A percentile compares a stretch with the other conserved stretches of the same genome.
Conservation (phyloP, 2,888 invertebrate genomes). For the Eupithecia tripunctaria region DNA sequence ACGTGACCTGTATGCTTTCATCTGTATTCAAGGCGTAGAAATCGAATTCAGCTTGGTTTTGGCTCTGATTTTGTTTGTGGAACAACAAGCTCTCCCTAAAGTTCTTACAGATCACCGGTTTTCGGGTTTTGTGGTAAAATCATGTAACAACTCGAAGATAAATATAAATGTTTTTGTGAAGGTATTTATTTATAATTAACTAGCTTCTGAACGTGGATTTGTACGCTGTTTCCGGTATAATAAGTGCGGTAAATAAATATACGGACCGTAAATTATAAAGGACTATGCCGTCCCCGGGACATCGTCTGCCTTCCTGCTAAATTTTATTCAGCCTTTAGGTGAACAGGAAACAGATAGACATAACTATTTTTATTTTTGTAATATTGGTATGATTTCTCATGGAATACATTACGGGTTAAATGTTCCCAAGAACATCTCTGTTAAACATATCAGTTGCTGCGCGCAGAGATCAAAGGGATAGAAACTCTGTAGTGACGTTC, state of each 20-base stretch:
- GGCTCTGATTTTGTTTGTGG: constrained; percentile 15
- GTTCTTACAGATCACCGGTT: neutral
- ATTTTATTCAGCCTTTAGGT: neutral
- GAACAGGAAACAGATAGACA: too few relatives aligned
- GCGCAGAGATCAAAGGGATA: constrained; percentile 25
- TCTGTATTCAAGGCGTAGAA: constrained; percentile 15
- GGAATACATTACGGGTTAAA: too few relatives aligned
- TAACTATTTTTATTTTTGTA: too few relatives aligned
- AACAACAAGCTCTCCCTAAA: constrained; percentile 3
- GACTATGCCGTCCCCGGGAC: too few relatives aligned
- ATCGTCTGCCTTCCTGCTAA: too few relatives aligned
- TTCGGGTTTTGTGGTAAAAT: constrained; percentile 1
- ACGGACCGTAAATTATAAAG: too few relatives aligned
- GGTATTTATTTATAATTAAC: neutral
- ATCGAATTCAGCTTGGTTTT: constrained; percentile 14
- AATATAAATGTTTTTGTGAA: neutral
- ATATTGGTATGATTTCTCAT: too few relatives aligned
- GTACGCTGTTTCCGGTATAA: too few relatives aligned
- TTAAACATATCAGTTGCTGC: neutral
- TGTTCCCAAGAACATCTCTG: neutral
- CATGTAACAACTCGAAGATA: neutral
- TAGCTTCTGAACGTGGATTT: too few relatives aligned
- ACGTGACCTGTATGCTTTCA: constrained; percentile 10
- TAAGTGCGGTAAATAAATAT: too few relatives aligned
- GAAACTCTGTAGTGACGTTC: constrained; percentile 12